Base-by-base conservation (phyloP, 2,797 vertebrate species). In the Sebastes minor region DNA sequence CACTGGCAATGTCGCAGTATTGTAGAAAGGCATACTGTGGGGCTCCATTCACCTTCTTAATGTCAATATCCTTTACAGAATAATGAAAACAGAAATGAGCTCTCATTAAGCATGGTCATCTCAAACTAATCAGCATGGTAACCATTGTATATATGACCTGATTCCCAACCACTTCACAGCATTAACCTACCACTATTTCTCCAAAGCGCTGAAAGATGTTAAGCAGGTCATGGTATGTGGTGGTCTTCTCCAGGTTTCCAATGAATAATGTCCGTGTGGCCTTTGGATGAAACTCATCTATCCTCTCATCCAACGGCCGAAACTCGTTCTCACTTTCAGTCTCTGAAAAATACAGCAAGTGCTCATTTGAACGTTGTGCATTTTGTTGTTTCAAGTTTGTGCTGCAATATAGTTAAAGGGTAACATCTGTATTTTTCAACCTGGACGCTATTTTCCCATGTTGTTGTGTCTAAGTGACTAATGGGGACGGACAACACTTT, bases 301-400 rank as follows among this genome's bases (percentile, higher is more conserved):
- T 99, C 91, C 98, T 96, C 82, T 99, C 99, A 89, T 99, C 99
- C 94, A 99, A 90, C 9, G 99, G 99, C 25, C 98, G 97, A 79
- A 99, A 99, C 89, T 99, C 99, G 52, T 99, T 99, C 93, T 99
- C 98, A 1, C 98, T 99, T 95, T 99, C 99, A 0, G 99, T 99
- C 95, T 99, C 99, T 99, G 89, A 81, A 88, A 92, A 83, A 33
- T 2, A 57, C 69, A 71, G 14, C 6, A n/a, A 62, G 7, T 22
- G 23, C 6, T 67, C 3, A 22, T 78, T 74, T n/a, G 76, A 60
- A 87, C 53, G 14, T 60, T 23, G 11, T 66, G 38, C 6, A 16
- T 68, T 84, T 76, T 75, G 11, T 16, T 27, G n/a, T 22, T 61
- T 61, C 14, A n/a, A 23, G 2, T 61, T 75, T 74, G 32, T 84